phyloP scores from a whole-genome alignment of 2,888 invertebrate species.

The Geophilus truncorum region DNA sequence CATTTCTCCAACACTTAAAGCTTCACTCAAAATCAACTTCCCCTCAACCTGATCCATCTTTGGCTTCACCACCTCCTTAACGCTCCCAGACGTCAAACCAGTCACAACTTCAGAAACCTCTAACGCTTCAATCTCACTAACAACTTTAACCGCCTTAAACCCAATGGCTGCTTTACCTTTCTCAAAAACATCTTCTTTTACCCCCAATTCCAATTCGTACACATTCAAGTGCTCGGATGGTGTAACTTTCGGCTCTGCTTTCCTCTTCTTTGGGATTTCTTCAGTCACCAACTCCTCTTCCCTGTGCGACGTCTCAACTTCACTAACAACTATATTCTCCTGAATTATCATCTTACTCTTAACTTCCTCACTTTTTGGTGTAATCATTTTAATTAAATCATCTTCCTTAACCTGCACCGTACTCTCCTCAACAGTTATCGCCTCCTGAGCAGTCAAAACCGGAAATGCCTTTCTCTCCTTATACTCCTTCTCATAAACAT shows the following conservation, averaged over 20 bases:
- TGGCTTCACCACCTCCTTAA: not conserved
- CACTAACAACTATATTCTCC: slow-evolving; percentile 34
- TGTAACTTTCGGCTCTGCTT: slow-evolving; percentile 21
- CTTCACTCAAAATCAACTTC: slow-evolving; percentile 12
- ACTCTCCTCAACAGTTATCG: slow-evolving; percentile 30
- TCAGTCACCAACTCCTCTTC: slow-evolving; percentile 35
- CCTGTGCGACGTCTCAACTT: slow-evolving; percentile 20
- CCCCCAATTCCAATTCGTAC: slow-evolving; percentile 32
- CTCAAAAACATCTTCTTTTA: slow-evolving; percentile 28
- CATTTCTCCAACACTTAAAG: slow-evolving; percentile 29
- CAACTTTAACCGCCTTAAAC: slow-evolving; percentile 32
- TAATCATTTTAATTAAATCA: not conserved
- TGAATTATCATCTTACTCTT: not conserved
- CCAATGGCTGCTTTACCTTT: not conserved
- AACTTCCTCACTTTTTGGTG: slow-evolving; percentile 27
- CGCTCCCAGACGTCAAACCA: slow-evolving; percentile 25
- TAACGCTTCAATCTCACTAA: slow-evolving; percentile 35
- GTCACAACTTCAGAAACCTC: slow-evolving; percentile 36
- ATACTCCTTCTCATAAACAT: slow-evolving; percentile 32
- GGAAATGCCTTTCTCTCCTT: not conserved
- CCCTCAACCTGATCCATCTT: slow-evolving; percentile 29
- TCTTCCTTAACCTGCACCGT: slow-evolving; percentile 34
- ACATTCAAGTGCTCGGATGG: slow-evolving; percentile 32
- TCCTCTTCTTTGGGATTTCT: slow-evolving; percentile 29
- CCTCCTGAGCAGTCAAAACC: slow-evolving; percentile 33